phyloP scores from a whole-genome alignment of 2,113 vertebrate genomes.

The Miniopterus natalensis region DNA sequence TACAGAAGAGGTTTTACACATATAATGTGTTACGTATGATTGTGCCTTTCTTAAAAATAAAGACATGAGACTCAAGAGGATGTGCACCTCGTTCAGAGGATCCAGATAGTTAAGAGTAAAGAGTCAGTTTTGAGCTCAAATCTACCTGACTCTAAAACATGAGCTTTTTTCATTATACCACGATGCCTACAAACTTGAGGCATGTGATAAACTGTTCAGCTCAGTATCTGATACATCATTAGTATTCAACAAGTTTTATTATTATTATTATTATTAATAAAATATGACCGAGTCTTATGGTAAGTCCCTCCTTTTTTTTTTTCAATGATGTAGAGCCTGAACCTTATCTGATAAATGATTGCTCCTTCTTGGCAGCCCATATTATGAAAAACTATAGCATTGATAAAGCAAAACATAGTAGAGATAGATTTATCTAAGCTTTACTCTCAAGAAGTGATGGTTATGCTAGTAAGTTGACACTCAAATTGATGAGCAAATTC shows the following conservation, averaged over 20 bases:
- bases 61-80: background rate
- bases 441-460: background rate
- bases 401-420: background rate
- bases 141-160: background rate
- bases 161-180: background rate
- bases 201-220: background rate
- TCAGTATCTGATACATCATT: background rate
- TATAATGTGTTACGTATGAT: background rate
- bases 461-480: background rate
- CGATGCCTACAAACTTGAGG: background rate
- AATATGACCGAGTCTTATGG: background rate
- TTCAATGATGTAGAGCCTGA: background rate
- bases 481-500: background rate
- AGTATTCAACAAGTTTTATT: background rate
- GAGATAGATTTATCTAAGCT: background rate
- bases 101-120: background rate
- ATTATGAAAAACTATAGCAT: background rate
- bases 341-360: background rate
- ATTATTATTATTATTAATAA: background rate
- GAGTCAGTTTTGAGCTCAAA: background rate
- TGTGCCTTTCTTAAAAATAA: slow-evolving; percentile 2
- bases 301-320: background rate
- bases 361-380: background rate
- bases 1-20: slow-evolving; percentile 23
- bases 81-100: background rate